These are phyloP conservation scores for Danaus melanippus DNA, from an alignment of 1,140 invertebrate genomes.

Conservation along the genomic window DNA sequence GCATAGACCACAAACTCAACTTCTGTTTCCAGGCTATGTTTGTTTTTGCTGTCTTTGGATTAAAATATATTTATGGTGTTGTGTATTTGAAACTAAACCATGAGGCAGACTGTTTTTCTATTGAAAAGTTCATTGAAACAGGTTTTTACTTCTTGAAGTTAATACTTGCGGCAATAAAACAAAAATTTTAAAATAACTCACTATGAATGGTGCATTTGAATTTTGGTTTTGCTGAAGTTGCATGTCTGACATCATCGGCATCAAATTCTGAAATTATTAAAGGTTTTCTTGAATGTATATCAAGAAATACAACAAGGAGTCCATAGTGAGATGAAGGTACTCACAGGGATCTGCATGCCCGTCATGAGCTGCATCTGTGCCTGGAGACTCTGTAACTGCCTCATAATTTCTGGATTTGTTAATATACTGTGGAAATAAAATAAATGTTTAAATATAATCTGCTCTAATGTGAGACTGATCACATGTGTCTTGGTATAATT, in stretches of 20 bases:
- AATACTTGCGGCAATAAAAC: neutral
- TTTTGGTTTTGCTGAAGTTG: slow-evolving; percentile 55
- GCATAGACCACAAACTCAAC: too few relatives aligned
- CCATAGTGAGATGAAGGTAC: slow-evolving; percentile 15
- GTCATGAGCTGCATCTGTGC: slow-evolving; percentile 66
- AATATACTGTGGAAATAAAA: slow-evolving; percentile 69
- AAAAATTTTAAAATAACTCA: slow-evolving; percentile 29
- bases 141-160: too few relatives aligned
- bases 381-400: slow-evolving; percentile 80
- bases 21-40: too few relatives aligned
- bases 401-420: slow-evolving; percentile 82
- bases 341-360: slow-evolving; percentile 65
- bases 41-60: too few relatives aligned
- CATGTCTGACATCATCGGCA: slow-evolving; percentile 62
- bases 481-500: too few relatives aligned
- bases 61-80: too few relatives aligned
- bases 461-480: too few relatives aligned
- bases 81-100: too few relatives aligned
- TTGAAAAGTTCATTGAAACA: too few relatives aligned
- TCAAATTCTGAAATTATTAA: slow-evolving; percentile 49
- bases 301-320: neutral
- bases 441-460: too few relatives aligned
- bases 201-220: slow-evolving; percentile 49
- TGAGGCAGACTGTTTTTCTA: too few relatives aligned
- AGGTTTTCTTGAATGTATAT: neutral